A percentile compares a stretch with the other conserved stretches of the same genome.
phyloP scores from a whole-genome alignment of 2,888 invertebrate genomes.

The Philhelius pedissequus region DNA sequence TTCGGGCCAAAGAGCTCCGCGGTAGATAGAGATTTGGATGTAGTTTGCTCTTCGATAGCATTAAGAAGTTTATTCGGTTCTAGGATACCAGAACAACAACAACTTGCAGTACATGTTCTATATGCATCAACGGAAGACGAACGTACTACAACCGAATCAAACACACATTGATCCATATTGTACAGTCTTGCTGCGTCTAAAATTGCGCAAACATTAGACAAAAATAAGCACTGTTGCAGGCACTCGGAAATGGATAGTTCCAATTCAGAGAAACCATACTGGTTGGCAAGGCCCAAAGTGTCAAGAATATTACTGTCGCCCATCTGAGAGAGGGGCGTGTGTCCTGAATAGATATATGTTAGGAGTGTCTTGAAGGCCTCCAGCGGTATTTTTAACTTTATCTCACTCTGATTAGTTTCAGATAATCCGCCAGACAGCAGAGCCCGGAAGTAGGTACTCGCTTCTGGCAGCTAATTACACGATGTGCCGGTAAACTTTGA shows the following conservation, averaged over 20 bases:
- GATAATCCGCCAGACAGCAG: conserved; percentile 87
- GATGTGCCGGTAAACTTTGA: conserved; percentile 77
- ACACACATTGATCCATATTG: conserved; percentile 85
- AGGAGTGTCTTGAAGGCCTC: conserved; percentile 93
- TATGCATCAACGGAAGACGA: conserved; percentile 92
- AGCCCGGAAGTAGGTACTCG: conserved; percentile 96
- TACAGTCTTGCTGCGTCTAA: conserved; percentile 91
- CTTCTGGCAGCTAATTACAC: conserved; percentile 96
- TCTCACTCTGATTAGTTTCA: conserved; percentile 88
- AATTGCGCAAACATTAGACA: conserved; percentile 95
- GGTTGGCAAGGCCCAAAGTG: conserved; percentile 92
- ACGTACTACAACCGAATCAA: conserved; percentile 86
- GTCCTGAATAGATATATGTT: conserved; percentile 95
- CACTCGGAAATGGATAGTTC: conserved; percentile 96
- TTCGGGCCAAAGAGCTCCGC: conserved; percentile 90
- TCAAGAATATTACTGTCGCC: conserved; percentile 86
- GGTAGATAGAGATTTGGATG: conserved; percentile 90
- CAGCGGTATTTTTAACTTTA: conserved; percentile 90
- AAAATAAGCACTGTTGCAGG: conserved; percentile 90
- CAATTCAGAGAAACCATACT: conserved; percentile 95
- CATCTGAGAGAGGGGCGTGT: conserved; percentile 84
- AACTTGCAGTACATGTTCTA: conserved; percentile 91
- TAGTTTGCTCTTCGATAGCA: conserved; percentile 93
- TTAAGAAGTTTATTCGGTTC: conserved; percentile 95
- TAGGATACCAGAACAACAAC: conserved; percentile 93